Percentiles rank a stretch among this genome's conserved stretches.
These are phyloP conservation scores for Spea hammondii DNA, from an alignment of 2,797 vertebrate species.

Conservation along the genomic window DNA sequence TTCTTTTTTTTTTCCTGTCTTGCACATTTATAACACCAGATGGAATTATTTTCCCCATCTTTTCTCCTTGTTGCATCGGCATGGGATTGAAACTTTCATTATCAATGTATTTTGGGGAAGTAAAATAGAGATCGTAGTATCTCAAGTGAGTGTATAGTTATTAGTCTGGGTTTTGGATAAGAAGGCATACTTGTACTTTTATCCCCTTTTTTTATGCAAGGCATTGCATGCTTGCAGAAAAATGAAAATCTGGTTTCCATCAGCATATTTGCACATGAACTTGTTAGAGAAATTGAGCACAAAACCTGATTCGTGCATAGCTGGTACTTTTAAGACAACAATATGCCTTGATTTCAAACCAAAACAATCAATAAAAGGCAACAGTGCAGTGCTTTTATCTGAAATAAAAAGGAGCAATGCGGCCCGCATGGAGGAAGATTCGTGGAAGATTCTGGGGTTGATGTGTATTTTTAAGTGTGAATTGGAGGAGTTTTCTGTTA, in stretches of 20 bases:
- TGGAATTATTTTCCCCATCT: slow-evolving; percentile 65
- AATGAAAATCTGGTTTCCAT: too few species aligned
- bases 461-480: slow-evolving; percentile 58
- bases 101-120: slow-evolving; percentile 59
- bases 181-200: too few species aligned
- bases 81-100: slow-evolving; percentile 73
- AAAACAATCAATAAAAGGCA: slow-evolving; percentile 54
- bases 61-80: slow-evolving; percentile 75
- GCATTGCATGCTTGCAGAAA: too few species aligned
- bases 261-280: too few species aligned
- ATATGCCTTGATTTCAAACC: slow-evolving; percentile 70
- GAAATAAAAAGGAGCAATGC: slow-evolving; percentile 63
- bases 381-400: slow-evolving; percentile 67
- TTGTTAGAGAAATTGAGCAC: slow-evolving; percentile 61
- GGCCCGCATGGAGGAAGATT: slow-evolving; percentile 48
- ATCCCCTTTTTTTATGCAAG: too few species aligned
- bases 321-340: slow-evolving; percentile 61
- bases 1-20: slow-evolving; percentile 66
- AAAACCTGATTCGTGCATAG: slow-evolving; percentile 62
- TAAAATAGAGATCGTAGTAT: slow-evolving; percentile 61
- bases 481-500: too few species aligned
- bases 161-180: slow-evolving; percentile 65
- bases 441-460: slow-evolving; percentile 65
- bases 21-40: slow-evolving; percentile 76
- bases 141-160: slow-evolving; percentile 65